These are phyloP conservation scores for Anisognathus igniventris DNA, from an alignment of 2,797 vertebrate genomes.

Conservation along the genomic window DNA sequence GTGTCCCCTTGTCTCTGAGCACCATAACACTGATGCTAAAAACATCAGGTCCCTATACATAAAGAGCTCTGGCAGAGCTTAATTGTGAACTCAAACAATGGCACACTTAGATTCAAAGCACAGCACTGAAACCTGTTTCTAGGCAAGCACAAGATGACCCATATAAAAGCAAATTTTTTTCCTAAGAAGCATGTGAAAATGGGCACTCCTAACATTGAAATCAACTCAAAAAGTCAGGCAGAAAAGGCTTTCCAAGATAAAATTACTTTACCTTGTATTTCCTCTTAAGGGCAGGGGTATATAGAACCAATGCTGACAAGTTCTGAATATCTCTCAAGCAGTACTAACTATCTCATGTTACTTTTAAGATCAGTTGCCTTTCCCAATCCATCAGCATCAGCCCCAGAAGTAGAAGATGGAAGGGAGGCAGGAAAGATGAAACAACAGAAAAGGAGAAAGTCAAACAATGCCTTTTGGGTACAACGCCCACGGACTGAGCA, in stretches of 20 bases:
- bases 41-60: background rate
- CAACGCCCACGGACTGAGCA: background rate
- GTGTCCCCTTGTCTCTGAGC: background rate
- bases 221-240: background rate
- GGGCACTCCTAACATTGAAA: background rate
- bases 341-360: background rate
- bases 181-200: background rate
- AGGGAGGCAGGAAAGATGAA: background rate
- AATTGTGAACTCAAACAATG: constrained; percentile 4
- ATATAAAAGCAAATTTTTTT: background rate
- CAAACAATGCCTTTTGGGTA: background rate
- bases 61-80: background rate
- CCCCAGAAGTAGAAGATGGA: background rate
- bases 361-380: background rate
- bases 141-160: background rate
- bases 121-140: background rate
- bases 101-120: background rate
- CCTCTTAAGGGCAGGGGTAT: background rate
- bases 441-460: background rate
- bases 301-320: background rate
- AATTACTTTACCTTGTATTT: background rate
- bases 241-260: background rate
- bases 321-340: background rate
- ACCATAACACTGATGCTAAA: background rate
- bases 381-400: background rate